A percentile compares a stretch with the other conserved stretches of the same genome.
Evolutionary conservation across 1,140 invertebrate species (phyloP).

Genomic region (Eriosoma lanigerum): DNA sequence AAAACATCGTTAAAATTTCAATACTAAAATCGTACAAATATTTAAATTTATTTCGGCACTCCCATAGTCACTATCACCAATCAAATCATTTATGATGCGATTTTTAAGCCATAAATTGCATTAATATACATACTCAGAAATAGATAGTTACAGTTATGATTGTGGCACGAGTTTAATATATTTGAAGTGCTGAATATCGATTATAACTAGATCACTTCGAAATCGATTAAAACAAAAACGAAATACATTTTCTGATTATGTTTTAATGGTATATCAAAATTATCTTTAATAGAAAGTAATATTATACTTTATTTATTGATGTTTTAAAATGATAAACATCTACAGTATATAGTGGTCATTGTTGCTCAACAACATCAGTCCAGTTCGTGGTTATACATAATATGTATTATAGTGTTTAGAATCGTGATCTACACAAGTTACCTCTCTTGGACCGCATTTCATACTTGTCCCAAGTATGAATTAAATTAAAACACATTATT

Average conservation of each 20-base stretch:
- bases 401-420: slow-evolving; percentile 11
- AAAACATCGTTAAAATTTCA: too few relatives aligned
- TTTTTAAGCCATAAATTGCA: too few relatives aligned
- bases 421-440: slow-evolving; percentile 47
- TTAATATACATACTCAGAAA: too few relatives aligned
- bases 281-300: slow-evolving; percentile 26
- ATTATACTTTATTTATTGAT: slow-evolving; percentile 41
- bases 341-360: slow-evolving; percentile 16
- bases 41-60: too few relatives aligned
- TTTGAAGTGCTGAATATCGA: too few relatives aligned
- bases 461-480: slow-evolving; percentile 13
- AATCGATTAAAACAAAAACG: background rate
- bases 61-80: too few relatives aligned
- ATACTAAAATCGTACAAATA: too few relatives aligned
- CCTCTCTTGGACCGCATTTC: slow-evolving; percentile 16
- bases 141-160: too few relatives aligned
- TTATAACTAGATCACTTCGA: background rate
- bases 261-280: slow-evolving; percentile 22
- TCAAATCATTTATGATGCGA: too few relatives aligned
- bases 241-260: background rate
- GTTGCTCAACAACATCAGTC: slow-evolving; percentile 35
- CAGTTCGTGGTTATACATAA: slow-evolving; percentile 33
- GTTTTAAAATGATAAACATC: slow-evolving; percentile 33
- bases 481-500: slow-evolving; percentile 36
- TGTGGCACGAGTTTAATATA: too few relatives aligned